Evolutionary conservation across 2,888 invertebrate genomes (phyloP), one percentile per base, ranked within the genome.

Genomic region (Strigamia maritima): DNA sequence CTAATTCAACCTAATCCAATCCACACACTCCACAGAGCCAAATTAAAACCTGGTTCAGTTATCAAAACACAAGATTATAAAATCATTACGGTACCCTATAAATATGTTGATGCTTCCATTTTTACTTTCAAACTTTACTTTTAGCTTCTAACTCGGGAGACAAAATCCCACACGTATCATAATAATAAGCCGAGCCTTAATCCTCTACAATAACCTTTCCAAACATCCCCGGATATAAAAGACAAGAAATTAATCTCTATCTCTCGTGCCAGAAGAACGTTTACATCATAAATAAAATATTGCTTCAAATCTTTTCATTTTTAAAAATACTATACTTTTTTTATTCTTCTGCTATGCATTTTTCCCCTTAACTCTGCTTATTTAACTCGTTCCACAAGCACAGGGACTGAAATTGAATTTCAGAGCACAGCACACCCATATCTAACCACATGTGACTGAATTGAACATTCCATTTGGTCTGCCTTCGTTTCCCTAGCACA

Each of bases 391-490:
- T 70, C 28, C 70, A 70, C 70, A 70, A 70, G 70, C 70, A 70
- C 16, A 19, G 70, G 28, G 70, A n/a, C 70, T 16, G 70, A 70
- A 70, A 70, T 70, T 70, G 70, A 70, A 70, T 70, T 70, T 70
- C 70, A 28, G 70, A 70, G 70, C 70, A 70, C 70, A 70, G 70
- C 70, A 28, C 70, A 70, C 70, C 70, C 70, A 70, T 70, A 70
- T 70, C 70, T 70, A 70, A 70, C 70, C 70, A 70, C 70, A 70
- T 70, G 70, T 70, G 70, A 70, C 70, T 70, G 70, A 70, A 70
- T 70, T 70, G 70, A 70, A 70, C 70, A 70, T 70, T 70, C 70
- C 70, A 70, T 70, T 70, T 70, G 70, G 70, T 70, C 70, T 70
- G 70, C 70, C 28, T 70, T 70, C 28, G 26, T 70, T 70, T 70